Percentiles rank a stretch among this genome's conserved stretches.
Evolutionary conservation across 2,888 invertebrate species (phyloP).

Genomic region (Prostheceraeus crozeri): DNA sequence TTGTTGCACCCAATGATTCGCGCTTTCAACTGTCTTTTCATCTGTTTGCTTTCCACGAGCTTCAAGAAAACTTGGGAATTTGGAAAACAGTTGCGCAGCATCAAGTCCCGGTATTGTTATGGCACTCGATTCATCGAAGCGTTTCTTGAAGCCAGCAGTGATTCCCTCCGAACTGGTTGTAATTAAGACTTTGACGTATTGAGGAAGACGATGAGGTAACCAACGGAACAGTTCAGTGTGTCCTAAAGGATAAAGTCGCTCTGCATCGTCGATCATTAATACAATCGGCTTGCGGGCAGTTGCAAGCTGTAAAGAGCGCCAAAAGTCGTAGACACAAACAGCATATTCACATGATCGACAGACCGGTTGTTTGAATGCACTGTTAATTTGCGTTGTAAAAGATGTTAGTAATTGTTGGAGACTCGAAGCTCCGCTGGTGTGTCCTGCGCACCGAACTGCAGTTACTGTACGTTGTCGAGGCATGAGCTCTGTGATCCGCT

Average conservation of each 20-base stretch:
- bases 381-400: constrained; percentile 28
- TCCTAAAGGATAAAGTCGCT: constrained; percentile 30
- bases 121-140: constrained; percentile 32
- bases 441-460: constrained; percentile 29
- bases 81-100: constrained; percentile 6
- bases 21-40: constrained; percentile 10
- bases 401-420: constrained; percentile 29
- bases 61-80: constrained; percentile 21
- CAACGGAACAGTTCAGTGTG: constrained; percentile 36
- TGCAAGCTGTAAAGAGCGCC: constrained; percentile 23
- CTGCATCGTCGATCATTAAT: constrained; percentile 33
- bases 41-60: constrained; percentile 19
- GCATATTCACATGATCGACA: constrained; percentile 30
- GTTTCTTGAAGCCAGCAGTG: constrained; percentile 30
- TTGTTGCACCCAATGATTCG: constrained; percentile 28
- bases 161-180: constrained; percentile 31
- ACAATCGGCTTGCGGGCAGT: constrained; percentile 29
- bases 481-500: background rate
- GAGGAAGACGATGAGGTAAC: constrained; percentile 31
- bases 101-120: constrained; percentile 29
- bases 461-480: constrained; percentile 24
- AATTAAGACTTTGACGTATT: constrained; percentile 28
- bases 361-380: constrained; percentile 13
- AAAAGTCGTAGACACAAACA: constrained; percentile 34
- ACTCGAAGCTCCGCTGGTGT: constrained; percentile 12